These are phyloP conservation scores for Sarcophaga caerulescens DNA, from an alignment of 2,888 invertebrate species.

Conservation along the genomic window DNA sequence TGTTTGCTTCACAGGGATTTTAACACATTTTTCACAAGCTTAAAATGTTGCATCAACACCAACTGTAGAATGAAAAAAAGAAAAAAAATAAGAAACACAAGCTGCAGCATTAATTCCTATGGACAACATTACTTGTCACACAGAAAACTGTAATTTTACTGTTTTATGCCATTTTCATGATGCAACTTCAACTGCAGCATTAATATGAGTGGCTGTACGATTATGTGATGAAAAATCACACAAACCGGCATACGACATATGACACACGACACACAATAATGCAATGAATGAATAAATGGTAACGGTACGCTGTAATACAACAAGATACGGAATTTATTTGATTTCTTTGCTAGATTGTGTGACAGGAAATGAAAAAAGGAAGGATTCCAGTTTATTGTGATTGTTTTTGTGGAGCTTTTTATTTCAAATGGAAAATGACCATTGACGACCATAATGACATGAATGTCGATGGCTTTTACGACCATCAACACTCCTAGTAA, in stretches of 20 bases:
- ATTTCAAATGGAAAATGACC: constrained; percentile 56
- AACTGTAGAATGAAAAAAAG: background rate
- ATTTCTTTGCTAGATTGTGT: constrained; percentile 7
- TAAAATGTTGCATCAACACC: constrained; percentile 61
- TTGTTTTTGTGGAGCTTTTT: constrained; percentile 7
- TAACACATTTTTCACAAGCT: constrained; percentile 60
- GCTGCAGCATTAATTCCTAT: background rate
- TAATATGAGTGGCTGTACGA: background rate
- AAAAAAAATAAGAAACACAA: background rate
- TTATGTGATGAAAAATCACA: constrained; percentile 32
- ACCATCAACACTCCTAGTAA: constrained; percentile 43
- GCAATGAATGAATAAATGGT: background rate
- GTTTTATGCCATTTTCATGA: constrained; percentile 58
- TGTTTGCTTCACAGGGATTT: constrained; percentile 41
- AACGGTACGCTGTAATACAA: background rate
- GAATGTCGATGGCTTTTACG: constrained; percentile 53
- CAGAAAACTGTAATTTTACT: constrained; percentile 42
- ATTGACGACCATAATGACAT: constrained; percentile 62
- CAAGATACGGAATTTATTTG: background rate
- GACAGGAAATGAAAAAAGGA: constrained; percentile 52
- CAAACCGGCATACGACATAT: background rate
- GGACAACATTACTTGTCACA: background rate
- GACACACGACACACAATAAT: no score
- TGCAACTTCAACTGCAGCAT: constrained; percentile 11
- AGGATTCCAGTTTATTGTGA: constrained; percentile 49